A percentile compares a stretch with the other conserved stretches of the same genome.
Evolutionary conservation across 2,113 vertebrate species (phyloP).

Genomic region (Sphaerodactylus townsendi): DNA sequence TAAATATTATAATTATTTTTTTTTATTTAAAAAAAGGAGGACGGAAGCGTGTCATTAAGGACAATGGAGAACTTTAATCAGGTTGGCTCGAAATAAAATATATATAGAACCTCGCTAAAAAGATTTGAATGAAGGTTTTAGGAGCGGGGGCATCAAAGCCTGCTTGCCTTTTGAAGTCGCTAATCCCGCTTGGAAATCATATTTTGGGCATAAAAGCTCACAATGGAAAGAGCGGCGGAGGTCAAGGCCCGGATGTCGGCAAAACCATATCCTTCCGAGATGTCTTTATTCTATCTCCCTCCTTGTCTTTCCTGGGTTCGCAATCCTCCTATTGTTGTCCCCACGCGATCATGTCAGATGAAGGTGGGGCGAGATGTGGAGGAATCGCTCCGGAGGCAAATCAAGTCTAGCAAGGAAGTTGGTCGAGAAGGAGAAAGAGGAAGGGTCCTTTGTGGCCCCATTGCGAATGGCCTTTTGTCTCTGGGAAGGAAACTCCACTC

Average conservation of each 20-base stretch:
- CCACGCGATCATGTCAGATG: neutral
- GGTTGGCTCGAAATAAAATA: conserved; percentile 32
- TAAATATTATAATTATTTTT: conserved; percentile 12
- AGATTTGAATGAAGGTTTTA: conserved; percentile 41
- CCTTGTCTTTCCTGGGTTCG: neutral
- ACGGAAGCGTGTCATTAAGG: conserved; percentile 31
- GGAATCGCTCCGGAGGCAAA: neutral
- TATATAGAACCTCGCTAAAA: conserved; percentile 21
- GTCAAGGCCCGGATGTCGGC: conserved; percentile 11
- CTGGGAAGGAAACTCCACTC: neutral
- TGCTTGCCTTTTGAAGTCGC: conserved; percentile 25
- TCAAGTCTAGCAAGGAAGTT: neutral
- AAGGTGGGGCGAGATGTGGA: neutral
- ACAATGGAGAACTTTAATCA: conserved; percentile 34
- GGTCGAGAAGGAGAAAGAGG: neutral
- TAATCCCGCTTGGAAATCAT: conserved; percentile 37
- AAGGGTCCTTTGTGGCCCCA: neutral
- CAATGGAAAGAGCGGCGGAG: conserved; percentile 12
- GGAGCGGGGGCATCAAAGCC: conserved; percentile 25
- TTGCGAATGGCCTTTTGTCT: too few relatives aligned
- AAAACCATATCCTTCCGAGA: conserved; percentile 20
- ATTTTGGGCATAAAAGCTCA: conserved; percentile 34
- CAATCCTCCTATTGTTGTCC: conserved; percentile 21
- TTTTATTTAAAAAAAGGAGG: neutral
- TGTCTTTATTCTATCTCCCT: conserved; percentile 21